phyloP scores from a whole-genome alignment of 2,888 invertebrate species.

The Galeruca laticollis region DNA sequence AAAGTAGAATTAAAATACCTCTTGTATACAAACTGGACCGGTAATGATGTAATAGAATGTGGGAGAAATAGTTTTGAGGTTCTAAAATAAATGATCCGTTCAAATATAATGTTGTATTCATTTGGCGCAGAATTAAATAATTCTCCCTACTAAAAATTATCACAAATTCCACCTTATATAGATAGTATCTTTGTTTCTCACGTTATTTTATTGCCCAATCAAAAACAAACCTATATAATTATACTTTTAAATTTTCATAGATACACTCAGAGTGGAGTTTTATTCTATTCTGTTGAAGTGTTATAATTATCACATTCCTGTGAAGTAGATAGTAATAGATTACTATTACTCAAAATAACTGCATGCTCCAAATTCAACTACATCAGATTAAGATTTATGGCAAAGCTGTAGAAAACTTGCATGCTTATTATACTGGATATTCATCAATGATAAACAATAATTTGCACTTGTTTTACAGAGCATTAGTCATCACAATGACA shows the following conservation, averaged over 20 bases:
- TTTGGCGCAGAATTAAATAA: no score
- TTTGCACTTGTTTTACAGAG: slow-evolving; percentile 12
- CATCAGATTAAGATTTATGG: background rate
- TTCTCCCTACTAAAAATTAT: no score
- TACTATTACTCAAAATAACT: background rate
- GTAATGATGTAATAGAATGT: no score
- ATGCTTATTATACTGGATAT: slow-evolving; percentile 13
- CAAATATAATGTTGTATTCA: no score
- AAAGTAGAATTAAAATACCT: no score
- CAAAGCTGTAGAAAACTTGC: background rate
- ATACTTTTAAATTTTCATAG: background rate
- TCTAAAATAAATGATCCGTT: no score
- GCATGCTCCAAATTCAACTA: background rate
- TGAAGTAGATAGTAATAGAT: background rate
- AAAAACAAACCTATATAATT: no score
- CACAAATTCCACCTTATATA: no score
- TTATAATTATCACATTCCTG: background rate
- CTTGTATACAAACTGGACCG: no score
- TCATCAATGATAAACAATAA: slow-evolving; percentile 16
- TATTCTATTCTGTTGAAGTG: background rate
- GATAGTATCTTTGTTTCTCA: no score
- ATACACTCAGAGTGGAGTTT: background rate
- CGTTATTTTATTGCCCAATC: no score
- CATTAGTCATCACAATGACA: slow-evolving; percentile 11
- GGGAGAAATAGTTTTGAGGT: no score